Percentiles rank a stretch among this genome's conserved stretches.
Evolutionary conservation across 2,797 vertebrate genomes (phyloP).

Genomic region (Falco novaeseelandiae): DNA sequence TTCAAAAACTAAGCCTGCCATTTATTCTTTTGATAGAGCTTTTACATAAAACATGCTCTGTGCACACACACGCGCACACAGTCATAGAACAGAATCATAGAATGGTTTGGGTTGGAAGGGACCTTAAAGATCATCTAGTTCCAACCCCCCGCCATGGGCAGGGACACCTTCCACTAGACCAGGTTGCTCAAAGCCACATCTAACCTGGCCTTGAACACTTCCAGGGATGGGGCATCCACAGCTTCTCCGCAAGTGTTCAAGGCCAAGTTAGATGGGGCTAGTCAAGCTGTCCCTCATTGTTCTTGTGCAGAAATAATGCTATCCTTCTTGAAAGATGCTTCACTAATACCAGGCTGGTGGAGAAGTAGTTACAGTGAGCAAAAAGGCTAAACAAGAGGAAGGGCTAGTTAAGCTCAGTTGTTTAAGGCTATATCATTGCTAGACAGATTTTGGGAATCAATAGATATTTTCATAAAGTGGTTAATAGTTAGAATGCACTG

Average conservation of each 20-base stretch:
- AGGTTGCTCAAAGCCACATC: no score
- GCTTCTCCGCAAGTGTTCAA: no score
- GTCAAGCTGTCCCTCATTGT: background rate
- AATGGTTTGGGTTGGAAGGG: no score
- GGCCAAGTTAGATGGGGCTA: no score
- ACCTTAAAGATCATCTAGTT: no score
- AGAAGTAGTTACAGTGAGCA: background rate
- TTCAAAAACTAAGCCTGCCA: background rate
- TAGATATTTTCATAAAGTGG: background rate
- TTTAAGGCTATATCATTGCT: background rate
- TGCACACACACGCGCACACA: rapidly evolving
- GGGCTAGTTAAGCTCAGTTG: background rate
- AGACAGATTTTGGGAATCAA: conserved; percentile 10
- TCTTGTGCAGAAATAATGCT: background rate
- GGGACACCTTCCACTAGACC: no score
- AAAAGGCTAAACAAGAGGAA: background rate
- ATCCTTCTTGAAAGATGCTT: background rate
- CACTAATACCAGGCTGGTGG: background rate
- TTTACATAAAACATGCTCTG: background rate
- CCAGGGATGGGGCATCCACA: no score
- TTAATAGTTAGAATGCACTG: conserved; percentile 8
- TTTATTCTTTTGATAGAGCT: background rate
- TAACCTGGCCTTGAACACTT: no score
- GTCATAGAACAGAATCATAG: no score
- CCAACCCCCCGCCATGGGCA: no score